Conservation (phyloP, 2,113 vertebrate species). For the Atlantisia rogersi region DNA sequence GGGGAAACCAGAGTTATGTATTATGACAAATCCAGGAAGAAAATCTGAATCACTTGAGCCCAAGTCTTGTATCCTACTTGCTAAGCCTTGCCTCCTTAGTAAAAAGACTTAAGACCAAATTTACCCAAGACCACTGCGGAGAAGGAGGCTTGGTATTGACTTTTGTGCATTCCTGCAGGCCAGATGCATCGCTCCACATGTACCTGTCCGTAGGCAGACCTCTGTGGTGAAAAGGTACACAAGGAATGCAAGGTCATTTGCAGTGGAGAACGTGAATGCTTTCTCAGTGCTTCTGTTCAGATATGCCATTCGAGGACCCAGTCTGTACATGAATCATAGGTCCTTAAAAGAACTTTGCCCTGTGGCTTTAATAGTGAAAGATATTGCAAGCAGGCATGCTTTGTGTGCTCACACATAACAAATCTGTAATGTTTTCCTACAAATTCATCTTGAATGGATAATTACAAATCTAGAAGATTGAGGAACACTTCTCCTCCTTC, state of each 20-base stretch:
- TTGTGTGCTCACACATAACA: neutral
- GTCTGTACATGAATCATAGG: neutral
- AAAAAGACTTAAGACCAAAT: constrained; percentile 26
- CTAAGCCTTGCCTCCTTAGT: neutral
- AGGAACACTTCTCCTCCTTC: neutral
- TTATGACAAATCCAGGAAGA: neutral
- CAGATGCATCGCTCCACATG: constrained; percentile 97
- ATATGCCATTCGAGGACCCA: neutral
- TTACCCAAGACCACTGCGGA: constrained; percentile 94
- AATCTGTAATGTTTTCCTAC: neutral
- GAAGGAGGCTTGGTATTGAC: constrained; percentile 88
- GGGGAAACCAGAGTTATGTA: neutral
- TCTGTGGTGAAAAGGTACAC: constrained; percentile 62
- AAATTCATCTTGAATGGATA: neutral
- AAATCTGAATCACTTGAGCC: neutral
- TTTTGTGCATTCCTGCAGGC: constrained; percentile 93
- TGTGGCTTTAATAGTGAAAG: neutral
- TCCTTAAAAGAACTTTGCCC: neutral
- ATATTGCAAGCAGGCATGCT: neutral
- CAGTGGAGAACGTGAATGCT: neutral
- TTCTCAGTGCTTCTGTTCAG: neutral
- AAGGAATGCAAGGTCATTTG: neutral
- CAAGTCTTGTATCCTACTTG: neutral
- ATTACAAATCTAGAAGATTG: neutral
- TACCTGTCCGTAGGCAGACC: constrained; percentile 96